Evolutionary conservation across 2,797 vertebrate genomes (phyloP).

Genomic region (Cuniculus paca): DNA sequence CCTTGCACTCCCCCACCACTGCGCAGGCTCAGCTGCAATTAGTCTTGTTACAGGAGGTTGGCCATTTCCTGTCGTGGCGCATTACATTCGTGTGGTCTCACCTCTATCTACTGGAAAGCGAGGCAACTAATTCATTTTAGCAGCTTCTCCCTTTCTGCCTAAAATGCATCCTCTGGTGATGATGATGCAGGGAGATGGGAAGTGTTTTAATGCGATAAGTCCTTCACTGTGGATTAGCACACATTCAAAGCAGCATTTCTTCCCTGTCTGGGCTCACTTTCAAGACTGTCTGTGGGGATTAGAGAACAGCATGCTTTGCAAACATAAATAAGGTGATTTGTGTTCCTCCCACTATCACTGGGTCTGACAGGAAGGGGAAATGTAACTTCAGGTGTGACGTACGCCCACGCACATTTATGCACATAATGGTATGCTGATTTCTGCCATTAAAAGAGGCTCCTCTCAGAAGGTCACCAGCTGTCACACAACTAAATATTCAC

Average conservation of each 20-base stretch:
- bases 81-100: not conserved
- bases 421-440: conserved; percentile 66
- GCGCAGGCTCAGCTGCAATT: not conserved
- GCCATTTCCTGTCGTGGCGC: not conserved
- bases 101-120: not conserved
- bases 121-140: conserved; percentile 67
- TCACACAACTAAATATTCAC: conserved; percentile 38
- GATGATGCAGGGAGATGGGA: conserved; percentile 14
- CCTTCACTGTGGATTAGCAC: not conserved
- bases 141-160: conserved; percentile 65
- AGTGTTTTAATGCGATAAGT: not conserved
- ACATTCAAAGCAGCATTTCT: conserved; percentile 68
- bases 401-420: conserved; percentile 39
- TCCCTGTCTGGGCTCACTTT: conserved; percentile 71
- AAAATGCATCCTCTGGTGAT: conserved; percentile 61
- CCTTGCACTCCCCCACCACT: not conserved
- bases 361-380: conserved; percentile 75
- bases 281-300: conserved; percentile 70
- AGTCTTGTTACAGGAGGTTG: not conserved
- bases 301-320: conserved; percentile 56
- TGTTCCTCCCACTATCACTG: conserved; percentile 63
- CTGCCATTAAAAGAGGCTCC: conserved; percentile 61
- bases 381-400: conserved; percentile 66
- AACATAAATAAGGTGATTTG: conserved; percentile 68
- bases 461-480: conserved; percentile 79